Base-by-base conservation (phyloP, 2,888 invertebrate species). In the Mythimna lalbum region DNA sequence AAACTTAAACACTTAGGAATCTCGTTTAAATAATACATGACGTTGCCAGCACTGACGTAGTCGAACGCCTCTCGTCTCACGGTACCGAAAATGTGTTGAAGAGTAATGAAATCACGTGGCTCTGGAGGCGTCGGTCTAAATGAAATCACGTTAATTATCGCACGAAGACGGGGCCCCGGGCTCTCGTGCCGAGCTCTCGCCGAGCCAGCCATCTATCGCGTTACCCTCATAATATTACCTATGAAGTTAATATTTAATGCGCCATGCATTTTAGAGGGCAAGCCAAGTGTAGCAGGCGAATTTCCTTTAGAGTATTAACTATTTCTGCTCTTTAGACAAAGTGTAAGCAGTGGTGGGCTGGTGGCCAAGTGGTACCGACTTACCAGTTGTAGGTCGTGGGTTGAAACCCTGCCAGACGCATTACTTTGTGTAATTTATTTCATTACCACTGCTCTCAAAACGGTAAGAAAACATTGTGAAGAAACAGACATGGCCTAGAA, bases 131-230 rank as follows among this genome's bases (percentile, higher is more conserved):
- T 86, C 89, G 89, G 89, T 89, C 87, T 82, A 93, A 94, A 93
- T 95, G 91, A 91, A 93, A 94, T 94, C 92, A 90, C 86, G 86
- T 88, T 92, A 94, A 93, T 93, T 93, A 93, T 90, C 84, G 88
- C 87, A 86, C 84, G 84, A 74, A 88, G 89, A 87, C 83, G 86
- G 69, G 78, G 86, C 85, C 80, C 60, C 43, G 68, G 85, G 88
- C 83, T 63, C 68, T 66, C 71, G 73, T 69, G 57, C 62, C 76
- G 27, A 27, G 27, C 27, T 27, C 4, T 50, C 61, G 61, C 56
- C 61, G 63, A 52, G 61, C 53, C 59, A 68, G 69, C 73, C 70
- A 78, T 73, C 68, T 78, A 73, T 70, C 63, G 55, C 33, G 59
- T 73, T 62, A 63, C 65, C 56, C 62, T 81, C 70, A 73, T 66